Conservation (phyloP, 2,797 vertebrate species). For the Chelon auratus region DNA sequence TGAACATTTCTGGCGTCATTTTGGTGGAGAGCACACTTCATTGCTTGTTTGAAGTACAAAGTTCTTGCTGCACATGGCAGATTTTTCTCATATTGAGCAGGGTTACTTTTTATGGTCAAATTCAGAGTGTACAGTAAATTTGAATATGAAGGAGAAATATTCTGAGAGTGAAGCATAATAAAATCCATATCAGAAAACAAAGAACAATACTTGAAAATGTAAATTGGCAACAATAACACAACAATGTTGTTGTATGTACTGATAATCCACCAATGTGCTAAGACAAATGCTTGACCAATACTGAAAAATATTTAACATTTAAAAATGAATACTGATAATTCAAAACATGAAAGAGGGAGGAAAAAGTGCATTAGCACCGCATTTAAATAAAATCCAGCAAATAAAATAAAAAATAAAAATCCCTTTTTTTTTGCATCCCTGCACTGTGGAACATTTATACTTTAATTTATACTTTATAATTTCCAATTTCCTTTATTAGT, state of each 20-base stretch:
- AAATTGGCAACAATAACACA: constrained; percentile 5
- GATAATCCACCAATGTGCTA: not conserved
- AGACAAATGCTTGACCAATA: not conserved
- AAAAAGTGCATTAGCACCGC: not conserved
- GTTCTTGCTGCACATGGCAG: too few relatives aligned
- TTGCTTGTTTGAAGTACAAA: too few relatives aligned
- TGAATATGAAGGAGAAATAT: not conserved
- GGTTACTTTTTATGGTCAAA: not conserved
- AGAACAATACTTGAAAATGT: constrained; percentile 5
- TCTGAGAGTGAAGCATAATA: not conserved
- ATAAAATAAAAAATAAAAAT: not conserved
- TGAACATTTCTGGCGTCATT: not conserved
- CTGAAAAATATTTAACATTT: not conserved
- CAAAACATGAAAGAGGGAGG: not conserved
- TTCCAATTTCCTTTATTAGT: too few relatives aligned
- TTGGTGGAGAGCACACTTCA: too few relatives aligned
- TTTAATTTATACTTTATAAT: too few relatives aligned
- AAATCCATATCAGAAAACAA: not conserved
- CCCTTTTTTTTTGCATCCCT: too few relatives aligned
- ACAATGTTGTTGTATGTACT: not conserved
- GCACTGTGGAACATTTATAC: too few relatives aligned
- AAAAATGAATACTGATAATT: not conserved
- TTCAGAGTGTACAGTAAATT: not conserved
- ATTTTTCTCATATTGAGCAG: too few relatives aligned
- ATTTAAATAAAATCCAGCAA: not conserved